Conservation (phyloP, 2,888 invertebrate genomes). For the Ptilodon capucinus region DNA sequence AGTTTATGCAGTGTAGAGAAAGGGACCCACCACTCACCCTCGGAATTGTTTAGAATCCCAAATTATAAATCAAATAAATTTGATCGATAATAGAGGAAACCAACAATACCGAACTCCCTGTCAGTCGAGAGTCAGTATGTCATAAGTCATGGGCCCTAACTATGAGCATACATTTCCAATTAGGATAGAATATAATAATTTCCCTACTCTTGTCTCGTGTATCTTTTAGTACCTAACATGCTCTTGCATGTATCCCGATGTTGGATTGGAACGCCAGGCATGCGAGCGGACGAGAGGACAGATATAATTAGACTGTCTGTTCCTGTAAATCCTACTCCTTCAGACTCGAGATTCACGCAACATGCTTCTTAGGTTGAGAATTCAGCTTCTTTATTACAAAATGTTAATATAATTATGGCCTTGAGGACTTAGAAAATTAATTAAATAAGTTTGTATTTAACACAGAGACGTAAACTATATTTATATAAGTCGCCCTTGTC, state of each 20-base stretch:
- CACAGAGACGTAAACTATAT: constrained; percentile 35
- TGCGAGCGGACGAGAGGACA: constrained; percentile 49
- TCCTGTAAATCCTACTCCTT: constrained; percentile 53
- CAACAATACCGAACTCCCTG: no score
- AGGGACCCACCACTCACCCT: no score
- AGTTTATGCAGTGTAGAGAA: no score
- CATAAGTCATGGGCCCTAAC: no score
- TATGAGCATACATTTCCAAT: constrained; percentile 10
- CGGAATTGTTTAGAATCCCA: no score
- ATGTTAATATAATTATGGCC: neutral
- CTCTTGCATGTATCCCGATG: constrained; percentile 24
- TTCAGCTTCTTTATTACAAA: neutral
- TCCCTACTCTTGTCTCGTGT: no score
- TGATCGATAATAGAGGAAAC: no score
- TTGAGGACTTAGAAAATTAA: constrained; percentile 1
- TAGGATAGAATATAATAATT: constrained; percentile 1
- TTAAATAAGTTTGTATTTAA: constrained; percentile 28
- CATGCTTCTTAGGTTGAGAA: constrained; percentile 2
- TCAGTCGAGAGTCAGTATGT: no score
- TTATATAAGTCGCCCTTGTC: constrained; percentile 38
- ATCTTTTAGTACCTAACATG: constrained; percentile 2
- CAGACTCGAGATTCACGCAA: constrained; percentile 26
- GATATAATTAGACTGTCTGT: constrained; percentile 68
- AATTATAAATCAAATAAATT: no score
- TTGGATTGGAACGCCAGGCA: constrained; percentile 56